phyloP scores from a whole-genome alignment of 2,113 vertebrate species.

The Neopipo cinnamomea region DNA sequence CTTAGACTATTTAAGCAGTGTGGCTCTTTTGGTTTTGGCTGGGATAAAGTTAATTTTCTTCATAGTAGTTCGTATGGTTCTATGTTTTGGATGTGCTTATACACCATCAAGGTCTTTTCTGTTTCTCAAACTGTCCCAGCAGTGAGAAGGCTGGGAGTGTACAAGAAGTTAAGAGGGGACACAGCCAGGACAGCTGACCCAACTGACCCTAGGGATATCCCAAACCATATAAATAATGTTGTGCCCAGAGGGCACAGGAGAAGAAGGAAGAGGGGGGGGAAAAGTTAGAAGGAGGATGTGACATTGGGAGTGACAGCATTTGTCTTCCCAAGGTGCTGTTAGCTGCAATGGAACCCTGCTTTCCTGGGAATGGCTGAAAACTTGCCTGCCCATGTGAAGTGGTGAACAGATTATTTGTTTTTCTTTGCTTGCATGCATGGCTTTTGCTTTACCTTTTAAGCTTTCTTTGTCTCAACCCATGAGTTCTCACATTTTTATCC shows the following conservation, averaged over 20 bases:
- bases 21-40: not conserved
- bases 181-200: not conserved
- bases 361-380: not conserved
- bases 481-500: not conserved
- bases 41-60: not conserved
- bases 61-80: not conserved
- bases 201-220: not conserved
- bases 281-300: fast-evolving
- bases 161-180: not conserved
- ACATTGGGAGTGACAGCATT: fast-evolving
- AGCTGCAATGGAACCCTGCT: fast-evolving
- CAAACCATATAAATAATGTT: fast-evolving
- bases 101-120: not conserved
- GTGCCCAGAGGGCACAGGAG: not conserved
- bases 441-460: not conserved
- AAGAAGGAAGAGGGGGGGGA: fast-evolving
- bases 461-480: fast-evolving
- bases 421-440: fast-evolving
- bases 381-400: not conserved
- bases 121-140: not conserved
- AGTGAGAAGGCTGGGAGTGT: not conserved
- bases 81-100: not conserved
- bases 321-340: not conserved
- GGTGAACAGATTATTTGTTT: not conserved
- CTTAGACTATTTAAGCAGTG: not conserved